Evolutionary conservation across 1,140 invertebrate genomes (phyloP), one percentile per base, ranked within the genome.

Genomic region (Pentalonia nigronervosa): DNA sequence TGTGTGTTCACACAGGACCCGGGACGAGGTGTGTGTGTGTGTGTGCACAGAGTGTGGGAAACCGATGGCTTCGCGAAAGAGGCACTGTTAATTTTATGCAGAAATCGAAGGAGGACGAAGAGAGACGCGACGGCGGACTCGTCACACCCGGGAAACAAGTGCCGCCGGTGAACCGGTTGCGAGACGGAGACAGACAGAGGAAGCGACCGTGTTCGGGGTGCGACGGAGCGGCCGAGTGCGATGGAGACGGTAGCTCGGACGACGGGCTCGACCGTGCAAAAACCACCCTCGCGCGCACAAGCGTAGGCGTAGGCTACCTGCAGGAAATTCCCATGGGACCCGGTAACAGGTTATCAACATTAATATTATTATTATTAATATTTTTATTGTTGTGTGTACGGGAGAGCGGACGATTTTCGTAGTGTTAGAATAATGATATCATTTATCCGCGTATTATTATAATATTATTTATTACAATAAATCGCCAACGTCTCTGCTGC

Each of bases 251-350:
- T 93, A 93, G 91, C 91, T 20, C 45, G 41, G 41, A 41, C 41
- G 91, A 93, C 81, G 48, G 91, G 91, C 91, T 20, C 45, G 34
- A 36, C 83, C 60, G 91, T 91, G 56, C 60, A 76, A 50, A n/a
- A 84, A 84, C 45, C 91, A 48, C 47, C 91, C 91, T 25, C 60
- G n/a, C 30, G 30, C 53, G 34, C 36, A 45, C 25, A 60, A 23
- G 20, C 56, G 60, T 30, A 47, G 47, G 41, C 81, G 81, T 84
- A 60, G 91, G 86, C 86, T 41, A 93, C 91, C 81, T 93, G 91
- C 91, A 93, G 81, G 23, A 84, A 86, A 93, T 93, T 93, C 91
- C 91, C 91, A 84, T 91, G 67, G 90, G 34, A 83, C 50, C 76
- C 21, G 30, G 30, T 14, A 67, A 34, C 91, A 48, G 91, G 91